Evolutionary conservation across 2,113 vertebrate genomes (phyloP).

Genomic region (Ifrita kowaldi): DNA sequence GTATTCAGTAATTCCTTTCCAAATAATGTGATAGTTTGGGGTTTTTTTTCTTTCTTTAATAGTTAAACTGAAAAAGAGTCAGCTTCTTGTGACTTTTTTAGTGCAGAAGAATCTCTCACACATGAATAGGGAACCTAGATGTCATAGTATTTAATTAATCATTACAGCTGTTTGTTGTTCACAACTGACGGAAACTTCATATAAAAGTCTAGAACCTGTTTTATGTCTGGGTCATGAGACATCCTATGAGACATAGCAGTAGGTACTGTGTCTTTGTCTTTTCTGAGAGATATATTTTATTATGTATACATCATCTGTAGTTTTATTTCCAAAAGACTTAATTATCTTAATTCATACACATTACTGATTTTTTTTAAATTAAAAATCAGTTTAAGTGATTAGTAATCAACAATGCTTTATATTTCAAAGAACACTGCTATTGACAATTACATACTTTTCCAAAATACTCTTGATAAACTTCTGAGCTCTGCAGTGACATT

Average conservation of each 20-base stretch:
- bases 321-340: background rate
- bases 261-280: background rate
- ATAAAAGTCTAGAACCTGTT: background rate
- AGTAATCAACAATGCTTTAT: background rate
- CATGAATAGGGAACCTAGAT: background rate
- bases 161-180: background rate
- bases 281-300: background rate
- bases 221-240: background rate
- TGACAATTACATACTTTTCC: background rate
- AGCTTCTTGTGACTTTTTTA: background rate
- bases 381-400: background rate
- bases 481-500: background rate
- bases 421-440: background rate
- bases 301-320: accelerated
- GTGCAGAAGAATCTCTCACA: background rate
- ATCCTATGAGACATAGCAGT: background rate
- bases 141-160: background rate
- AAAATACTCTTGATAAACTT: background rate
- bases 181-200: background rate
- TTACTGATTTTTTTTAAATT: background rate
- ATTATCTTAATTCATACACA: background rate
- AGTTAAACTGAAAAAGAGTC: background rate
- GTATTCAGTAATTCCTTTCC: background rate
- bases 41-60: background rate
- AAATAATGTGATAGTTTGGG: background rate